Evolutionary conservation across 2,797 vertebrate genomes (phyloP).

Genomic region (Chloroceryle inda): DNA sequence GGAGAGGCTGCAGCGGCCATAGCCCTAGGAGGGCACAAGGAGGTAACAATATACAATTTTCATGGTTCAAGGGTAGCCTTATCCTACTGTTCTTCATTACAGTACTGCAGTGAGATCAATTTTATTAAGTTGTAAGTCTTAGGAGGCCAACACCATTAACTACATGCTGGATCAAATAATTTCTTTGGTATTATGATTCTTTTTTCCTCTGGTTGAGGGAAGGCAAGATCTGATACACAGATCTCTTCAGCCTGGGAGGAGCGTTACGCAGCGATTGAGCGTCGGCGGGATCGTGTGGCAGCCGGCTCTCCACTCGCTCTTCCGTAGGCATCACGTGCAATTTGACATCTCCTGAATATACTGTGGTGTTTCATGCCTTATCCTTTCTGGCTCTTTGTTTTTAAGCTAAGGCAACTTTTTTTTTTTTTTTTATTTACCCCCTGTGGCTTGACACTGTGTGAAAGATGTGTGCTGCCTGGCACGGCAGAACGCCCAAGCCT

Average conservation of each 20-base stretch:
- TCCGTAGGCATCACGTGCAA: neutral
- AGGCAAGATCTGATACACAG: neutral
- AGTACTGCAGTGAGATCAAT: slow-evolving; percentile 76
- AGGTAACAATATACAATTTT: slow-evolving; percentile 80
- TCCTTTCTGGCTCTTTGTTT: slow-evolving; percentile 2
- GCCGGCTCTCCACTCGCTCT: neutral
- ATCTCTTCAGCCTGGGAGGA: neutral
- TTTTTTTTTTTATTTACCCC: neutral
- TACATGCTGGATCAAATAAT: slow-evolving; percentile 67
- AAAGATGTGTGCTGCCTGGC: neutral
- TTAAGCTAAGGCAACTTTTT: neutral
- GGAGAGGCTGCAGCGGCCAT: slow-evolving; percentile 69
- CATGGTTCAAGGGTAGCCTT: slow-evolving; percentile 80
- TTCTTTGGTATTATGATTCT: slow-evolving; percentile 53
- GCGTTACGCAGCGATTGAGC: fast-evolving
- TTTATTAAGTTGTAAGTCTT: slow-evolving; percentile 78
- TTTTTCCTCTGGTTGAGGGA: neutral
- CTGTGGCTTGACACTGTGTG: neutral
- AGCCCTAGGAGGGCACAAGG: slow-evolving; percentile 77
- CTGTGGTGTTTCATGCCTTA: neutral
- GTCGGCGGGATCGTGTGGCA: neutral
- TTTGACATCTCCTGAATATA: neutral
- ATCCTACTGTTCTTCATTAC: slow-evolving; percentile 80
- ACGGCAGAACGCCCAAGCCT: neutral
- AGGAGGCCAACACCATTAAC: slow-evolving; percentile 72